phyloP scores from a whole-genome alignment of 2,888 invertebrate species.

The Xanthostigma xanthostigma region DNA sequence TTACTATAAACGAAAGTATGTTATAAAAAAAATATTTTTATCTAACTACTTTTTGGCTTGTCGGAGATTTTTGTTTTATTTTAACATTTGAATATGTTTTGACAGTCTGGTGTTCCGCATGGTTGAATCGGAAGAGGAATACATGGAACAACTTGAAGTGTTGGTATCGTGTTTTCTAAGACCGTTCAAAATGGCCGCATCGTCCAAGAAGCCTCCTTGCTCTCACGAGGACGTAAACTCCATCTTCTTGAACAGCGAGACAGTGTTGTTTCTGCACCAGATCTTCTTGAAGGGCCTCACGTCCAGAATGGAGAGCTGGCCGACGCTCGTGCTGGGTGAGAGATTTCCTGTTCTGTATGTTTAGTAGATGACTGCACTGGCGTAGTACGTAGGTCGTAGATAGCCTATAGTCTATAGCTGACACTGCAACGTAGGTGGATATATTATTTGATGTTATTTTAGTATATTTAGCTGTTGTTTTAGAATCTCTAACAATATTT shows the following conservation, averaged over 20 bases:
- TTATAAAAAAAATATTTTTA: neutral
- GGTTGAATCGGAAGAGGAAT: constrained; percentile 89
- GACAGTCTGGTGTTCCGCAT: constrained; percentile 70
- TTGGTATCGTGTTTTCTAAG: constrained; percentile 74
- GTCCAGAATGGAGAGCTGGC: constrained; percentile 86
- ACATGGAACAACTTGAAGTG: constrained; percentile 78
- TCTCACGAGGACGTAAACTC: constrained; percentile 89
- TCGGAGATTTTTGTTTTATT: neutral
- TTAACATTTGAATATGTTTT: constrained; percentile 1
- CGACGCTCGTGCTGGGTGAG: constrained; percentile 78
- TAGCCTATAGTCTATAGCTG: no score
- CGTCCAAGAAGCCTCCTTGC: constrained; percentile 83
- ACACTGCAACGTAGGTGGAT: no score
- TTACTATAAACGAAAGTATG: no score
- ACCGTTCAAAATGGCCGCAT: constrained; percentile 87
- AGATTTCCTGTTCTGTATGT: constrained; percentile 3
- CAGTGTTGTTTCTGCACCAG: constrained; percentile 81
- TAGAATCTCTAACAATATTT: no score
- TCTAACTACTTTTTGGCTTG: no score
- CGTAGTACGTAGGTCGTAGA: no score
- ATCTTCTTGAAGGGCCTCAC: constrained; percentile 87
- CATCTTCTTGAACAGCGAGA: constrained; percentile 85
- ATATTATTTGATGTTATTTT: no score
- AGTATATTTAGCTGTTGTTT: no score
- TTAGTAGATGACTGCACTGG: neutral